phyloP scores from a whole-genome alignment of 2,797 vertebrate species.

The Psittacula echo region DNA sequence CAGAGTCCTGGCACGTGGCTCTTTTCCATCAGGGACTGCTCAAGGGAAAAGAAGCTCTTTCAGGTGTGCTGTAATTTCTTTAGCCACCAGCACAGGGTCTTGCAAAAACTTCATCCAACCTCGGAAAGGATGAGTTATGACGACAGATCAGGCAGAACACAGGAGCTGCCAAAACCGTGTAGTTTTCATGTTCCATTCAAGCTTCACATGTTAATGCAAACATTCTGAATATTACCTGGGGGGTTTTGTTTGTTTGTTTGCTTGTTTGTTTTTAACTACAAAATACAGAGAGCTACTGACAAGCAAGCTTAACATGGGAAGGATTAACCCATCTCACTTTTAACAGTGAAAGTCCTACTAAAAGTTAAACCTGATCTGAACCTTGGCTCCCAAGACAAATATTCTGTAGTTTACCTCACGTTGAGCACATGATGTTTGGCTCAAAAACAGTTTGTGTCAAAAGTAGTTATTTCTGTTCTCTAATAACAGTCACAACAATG shows the following conservation, averaged over 20 bases:
- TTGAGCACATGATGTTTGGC: constrained; percentile 37
- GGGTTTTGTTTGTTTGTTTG: neutral
- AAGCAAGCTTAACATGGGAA: constrained; percentile 47
- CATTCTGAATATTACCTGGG: neutral
- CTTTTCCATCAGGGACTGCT: neutral
- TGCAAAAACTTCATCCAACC: neutral
- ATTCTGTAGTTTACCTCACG: constrained; percentile 50
- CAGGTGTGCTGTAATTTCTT: neutral
- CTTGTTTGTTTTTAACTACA: neutral
- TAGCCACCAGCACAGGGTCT: neutral
- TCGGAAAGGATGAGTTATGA: neutral
- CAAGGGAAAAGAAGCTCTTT: neutral
- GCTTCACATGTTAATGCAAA: neutral
- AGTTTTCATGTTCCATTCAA: neutral
- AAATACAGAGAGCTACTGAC: constrained; percentile 21
- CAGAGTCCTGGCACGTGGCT: neutral
- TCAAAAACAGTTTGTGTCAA: constrained; percentile 50
- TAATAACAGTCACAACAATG: constrained; percentile 21
- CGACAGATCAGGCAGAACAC: neutral
- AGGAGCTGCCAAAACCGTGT: neutral
- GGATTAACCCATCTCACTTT: constrained; percentile 26
- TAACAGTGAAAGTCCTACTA: neutral
- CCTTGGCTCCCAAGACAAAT: constrained; percentile 23
- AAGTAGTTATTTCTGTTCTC: constrained; percentile 44
- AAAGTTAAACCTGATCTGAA: constrained; percentile 51